These are phyloP conservation scores for Epicampocera succincta DNA, from an alignment of 2,888 invertebrate species.

Conservation along the genomic window DNA sequence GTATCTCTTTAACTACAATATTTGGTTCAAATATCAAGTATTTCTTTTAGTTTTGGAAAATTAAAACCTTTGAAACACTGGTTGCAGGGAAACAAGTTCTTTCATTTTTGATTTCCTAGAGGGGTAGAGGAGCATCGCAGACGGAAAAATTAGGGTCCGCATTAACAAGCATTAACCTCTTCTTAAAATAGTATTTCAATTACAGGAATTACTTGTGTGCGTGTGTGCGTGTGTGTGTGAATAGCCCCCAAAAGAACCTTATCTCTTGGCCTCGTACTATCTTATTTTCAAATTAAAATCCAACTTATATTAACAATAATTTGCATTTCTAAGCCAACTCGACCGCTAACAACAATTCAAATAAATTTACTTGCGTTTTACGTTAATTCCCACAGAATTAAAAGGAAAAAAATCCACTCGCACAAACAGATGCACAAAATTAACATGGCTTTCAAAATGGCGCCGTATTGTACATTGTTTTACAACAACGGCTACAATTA, in stretches of 20 bases:
- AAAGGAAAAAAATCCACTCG: slow-evolving; percentile 8
- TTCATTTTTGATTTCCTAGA: no score
- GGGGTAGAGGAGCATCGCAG: no score
- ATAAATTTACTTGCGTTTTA: slow-evolving; percentile 72
- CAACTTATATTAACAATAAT: slow-evolving; percentile 75
- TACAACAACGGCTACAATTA: slow-evolving; percentile 39
- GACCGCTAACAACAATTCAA: slow-evolving; percentile 73
- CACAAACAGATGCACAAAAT: slow-evolving; percentile 29
- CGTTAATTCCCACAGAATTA: slow-evolving; percentile 32
- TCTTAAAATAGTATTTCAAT: no score
- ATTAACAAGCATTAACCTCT: no score
- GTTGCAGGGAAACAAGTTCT: no score
- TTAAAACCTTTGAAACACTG: no score
- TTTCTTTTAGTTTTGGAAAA: no score
- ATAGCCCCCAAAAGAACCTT: neutral
- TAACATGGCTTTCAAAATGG: slow-evolving; percentile 70
- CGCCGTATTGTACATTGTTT: slow-evolving; percentile 60
- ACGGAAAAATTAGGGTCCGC: no score
- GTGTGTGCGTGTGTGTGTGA: no score
- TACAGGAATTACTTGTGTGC: no score
- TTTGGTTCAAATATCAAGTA: no score
- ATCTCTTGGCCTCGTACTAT: neutral
- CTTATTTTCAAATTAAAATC: neutral
- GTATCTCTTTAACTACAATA: no score
- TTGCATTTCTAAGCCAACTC: slow-evolving; percentile 77